phyloP scores from a whole-genome alignment of 2,888 invertebrate species.

The Drosophila atripex region DNA sequence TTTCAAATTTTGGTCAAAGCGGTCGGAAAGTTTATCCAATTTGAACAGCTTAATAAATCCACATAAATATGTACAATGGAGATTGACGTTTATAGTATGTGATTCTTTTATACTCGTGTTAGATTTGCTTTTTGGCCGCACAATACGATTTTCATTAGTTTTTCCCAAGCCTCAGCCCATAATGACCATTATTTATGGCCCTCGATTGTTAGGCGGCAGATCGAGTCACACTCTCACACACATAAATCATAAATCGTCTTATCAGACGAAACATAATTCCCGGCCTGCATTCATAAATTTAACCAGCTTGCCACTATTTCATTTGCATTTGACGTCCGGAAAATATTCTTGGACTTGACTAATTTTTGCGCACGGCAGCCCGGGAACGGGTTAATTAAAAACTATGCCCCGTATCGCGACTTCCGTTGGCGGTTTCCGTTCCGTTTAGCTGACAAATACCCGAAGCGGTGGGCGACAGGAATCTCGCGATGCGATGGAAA shows the following conservation, averaged over 20 bases:
- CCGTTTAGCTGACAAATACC: constrained; percentile 2
- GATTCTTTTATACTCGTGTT: constrained; percentile 32
- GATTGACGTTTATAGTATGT: constrained; percentile 44
- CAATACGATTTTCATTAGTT: constrained; percentile 64
- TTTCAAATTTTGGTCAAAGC: constrained; percentile 46
- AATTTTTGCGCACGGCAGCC: constrained; percentile 16
- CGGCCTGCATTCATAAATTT: constrained; percentile 67
- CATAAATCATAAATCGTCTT: constrained; percentile 74
- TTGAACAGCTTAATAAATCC: constrained; percentile 75
- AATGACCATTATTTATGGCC: constrained; percentile 72
- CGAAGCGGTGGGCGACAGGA: constrained; percentile 16
- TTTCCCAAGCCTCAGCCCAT: constrained; percentile 78
- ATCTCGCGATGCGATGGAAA: constrained; percentile 45
- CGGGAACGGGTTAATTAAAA: constrained; percentile 73
- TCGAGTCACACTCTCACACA: constrained; percentile 65
- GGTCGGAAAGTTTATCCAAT: constrained; percentile 75
- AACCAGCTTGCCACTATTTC: constrained; percentile 53
- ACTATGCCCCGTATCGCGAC: constrained; percentile 55
- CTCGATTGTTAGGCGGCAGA: constrained; percentile 64
- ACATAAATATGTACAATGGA: constrained; percentile 52
- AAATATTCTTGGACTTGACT: constrained; percentile 71
- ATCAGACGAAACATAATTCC: constrained; percentile 77
- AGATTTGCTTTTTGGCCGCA: constrained; percentile 42
- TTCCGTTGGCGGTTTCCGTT: constrained; percentile 62
- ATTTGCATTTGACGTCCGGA: constrained; percentile 57